Conservation (phyloP, 2,113 vertebrate genomes). For the Steatornis caripensis region DNA sequence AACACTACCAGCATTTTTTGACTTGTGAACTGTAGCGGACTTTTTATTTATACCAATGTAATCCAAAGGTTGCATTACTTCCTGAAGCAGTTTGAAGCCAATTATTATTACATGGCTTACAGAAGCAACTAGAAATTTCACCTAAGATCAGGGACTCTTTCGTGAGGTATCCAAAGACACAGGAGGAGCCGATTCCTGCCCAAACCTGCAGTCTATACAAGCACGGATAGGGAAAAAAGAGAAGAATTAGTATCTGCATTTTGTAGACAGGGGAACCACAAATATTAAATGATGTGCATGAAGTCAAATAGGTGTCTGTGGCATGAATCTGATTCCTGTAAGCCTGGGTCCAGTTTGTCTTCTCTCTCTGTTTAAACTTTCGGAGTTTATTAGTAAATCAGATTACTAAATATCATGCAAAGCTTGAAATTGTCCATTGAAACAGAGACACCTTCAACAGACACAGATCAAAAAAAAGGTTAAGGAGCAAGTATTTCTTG, state of each 20-base stretch:
- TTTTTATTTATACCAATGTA: neutral
- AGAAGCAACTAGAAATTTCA: neutral
- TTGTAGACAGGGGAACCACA: neutral
- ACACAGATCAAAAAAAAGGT: neutral
- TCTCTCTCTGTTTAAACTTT: neutral
- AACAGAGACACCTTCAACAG: neutral
- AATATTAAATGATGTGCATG: neutral
- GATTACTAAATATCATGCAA: neutral
- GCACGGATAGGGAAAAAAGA: neutral
- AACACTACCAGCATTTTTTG: conserved; percentile 24
- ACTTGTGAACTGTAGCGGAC: neutral
- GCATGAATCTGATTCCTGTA: neutral
- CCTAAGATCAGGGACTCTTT: neutral
- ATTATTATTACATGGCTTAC: neutral
- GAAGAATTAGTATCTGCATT: neutral
- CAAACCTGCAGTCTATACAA: neutral
- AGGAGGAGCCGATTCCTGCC: neutral
- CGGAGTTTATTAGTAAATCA: neutral
- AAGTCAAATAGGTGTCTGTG: neutral
- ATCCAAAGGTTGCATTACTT: neutral
- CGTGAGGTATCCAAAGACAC: neutral
- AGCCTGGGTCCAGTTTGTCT: neutral
- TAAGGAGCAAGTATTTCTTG: neutral
- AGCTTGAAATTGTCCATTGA: neutral
- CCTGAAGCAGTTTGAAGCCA: neutral